phyloP scores from a whole-genome alignment of 1,140 invertebrate species.

The Lordiphosa clarofinis region DNA sequence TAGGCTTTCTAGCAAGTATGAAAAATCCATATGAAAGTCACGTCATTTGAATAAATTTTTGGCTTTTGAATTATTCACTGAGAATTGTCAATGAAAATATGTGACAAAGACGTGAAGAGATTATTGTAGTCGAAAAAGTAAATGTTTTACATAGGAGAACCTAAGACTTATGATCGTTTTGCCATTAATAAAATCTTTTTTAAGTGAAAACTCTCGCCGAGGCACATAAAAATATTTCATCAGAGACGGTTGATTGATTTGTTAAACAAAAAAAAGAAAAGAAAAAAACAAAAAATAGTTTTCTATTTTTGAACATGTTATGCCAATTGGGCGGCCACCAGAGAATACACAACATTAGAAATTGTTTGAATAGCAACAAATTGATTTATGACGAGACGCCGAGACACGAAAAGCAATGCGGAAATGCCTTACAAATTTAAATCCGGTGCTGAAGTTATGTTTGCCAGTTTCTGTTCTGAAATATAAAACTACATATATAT shows the following conservation, averaged over 20 bases:
- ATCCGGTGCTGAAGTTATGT: too few species aligned
- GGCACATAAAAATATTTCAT: neutral
- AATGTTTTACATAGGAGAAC: too few species aligned
- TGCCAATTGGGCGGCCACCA: constrained; percentile 51
- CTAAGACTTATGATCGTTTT: neutral
- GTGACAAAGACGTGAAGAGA: constrained; percentile 35
- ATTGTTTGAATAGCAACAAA: constrained; percentile 65
- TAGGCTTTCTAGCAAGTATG: constrained; percentile 39
- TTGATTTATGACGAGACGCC: constrained; percentile 59
- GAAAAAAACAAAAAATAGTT: constrained; percentile 2
- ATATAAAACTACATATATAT: too few species aligned
- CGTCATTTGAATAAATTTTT: constrained; percentile 46
- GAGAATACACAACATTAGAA: constrained; percentile 11
- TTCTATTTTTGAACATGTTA: constrained; percentile 46
- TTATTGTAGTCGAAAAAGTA: constrained; percentile 7
- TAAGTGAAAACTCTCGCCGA: neutral
- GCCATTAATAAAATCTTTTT: neutral
- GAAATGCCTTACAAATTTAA: constrained; percentile 30
- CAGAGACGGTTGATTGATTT: constrained; percentile 48
- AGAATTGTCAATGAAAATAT: constrained; percentile 21
- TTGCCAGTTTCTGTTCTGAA: neutral
- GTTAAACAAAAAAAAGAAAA: neutral
- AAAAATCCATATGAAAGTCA: constrained; percentile 41
- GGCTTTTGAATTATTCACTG: constrained; percentile 7
- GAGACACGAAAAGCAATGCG: constrained; percentile 45